Base-by-base conservation (phyloP, 2,888 invertebrate species). In the Ferdinandea cuprea region DNA sequence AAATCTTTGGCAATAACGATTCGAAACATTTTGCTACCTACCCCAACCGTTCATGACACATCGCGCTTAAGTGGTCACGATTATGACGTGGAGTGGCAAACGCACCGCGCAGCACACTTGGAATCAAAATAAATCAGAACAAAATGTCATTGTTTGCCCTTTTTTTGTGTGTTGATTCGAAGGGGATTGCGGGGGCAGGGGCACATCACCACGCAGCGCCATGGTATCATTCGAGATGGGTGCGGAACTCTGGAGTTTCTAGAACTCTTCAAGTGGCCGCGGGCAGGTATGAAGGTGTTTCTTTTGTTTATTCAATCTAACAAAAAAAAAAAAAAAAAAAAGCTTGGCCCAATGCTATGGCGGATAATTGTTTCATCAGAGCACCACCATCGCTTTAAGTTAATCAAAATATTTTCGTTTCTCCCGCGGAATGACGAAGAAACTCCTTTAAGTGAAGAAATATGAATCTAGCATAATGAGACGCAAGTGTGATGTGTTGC, bases 61-160 rank as follows among this genome's bases (percentile, higher is more conserved):
- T 69, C 50, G 35, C 56, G 63, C 58, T 69, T 13, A 63, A 74
- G 76, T 74, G 30, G 69, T 69, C 80, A 80, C 80, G 80, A 80
- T 44, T 50, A 48, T 30, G 13, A 8, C 11, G 8, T 9, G 17
- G 19, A 69, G 63, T 63, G 54, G 28, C 54, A n/a, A n/a, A n/a
- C 35, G 44, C 32, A 15, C 28, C n/a, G 19, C 30, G 25, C 54
- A 69, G 21, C 25, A 44, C 65, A 8, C 9, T 21, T 11, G 48
- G 80, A 74, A 74, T 80, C 76, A 80, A 80, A 80, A 80, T 69
- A 81, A 77, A 81, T 77, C 44, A 44, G 32, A 80, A 58, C 52
- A 13, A 58, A 76, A 80, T 80, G 28, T 81, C 71, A 81, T 71
- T 81, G 71, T 81, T 81, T 66, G 71, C 59, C 50, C 19, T 61